phyloP scores from a whole-genome alignment of 1,140 invertebrate species.

The Eumeta japonica region DNA sequence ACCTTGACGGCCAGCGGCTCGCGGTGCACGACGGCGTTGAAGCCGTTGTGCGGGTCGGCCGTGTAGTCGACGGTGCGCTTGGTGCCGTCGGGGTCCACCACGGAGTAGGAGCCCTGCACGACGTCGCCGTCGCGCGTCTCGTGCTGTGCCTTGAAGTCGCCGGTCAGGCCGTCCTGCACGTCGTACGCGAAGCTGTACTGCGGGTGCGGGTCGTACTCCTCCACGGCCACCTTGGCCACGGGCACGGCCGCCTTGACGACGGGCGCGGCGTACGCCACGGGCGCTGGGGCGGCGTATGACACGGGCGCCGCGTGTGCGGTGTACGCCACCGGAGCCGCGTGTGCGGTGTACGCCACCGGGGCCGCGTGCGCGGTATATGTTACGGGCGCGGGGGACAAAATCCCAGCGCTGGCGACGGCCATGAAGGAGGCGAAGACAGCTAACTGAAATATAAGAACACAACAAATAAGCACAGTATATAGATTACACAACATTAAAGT shows the following conservation, averaged over 20 bases:
- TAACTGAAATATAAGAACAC: slow-evolving; percentile 13
- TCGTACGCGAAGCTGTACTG: slow-evolving; percentile 63
- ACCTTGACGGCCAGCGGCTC: slow-evolving; percentile 19
- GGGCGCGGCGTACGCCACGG: slow-evolving; percentile 11
- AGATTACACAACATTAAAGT: background rate
- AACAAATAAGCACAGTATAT: background rate
- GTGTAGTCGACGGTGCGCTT: slow-evolving; percentile 63
- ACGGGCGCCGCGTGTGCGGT: slow-evolving; percentile 15
- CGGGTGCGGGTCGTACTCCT: slow-evolving; percentile 55
- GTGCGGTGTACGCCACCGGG: slow-evolving; percentile 24
- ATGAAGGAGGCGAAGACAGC: slow-evolving; percentile 17
- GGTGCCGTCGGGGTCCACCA: slow-evolving; percentile 62
- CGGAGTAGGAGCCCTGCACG: slow-evolving; percentile 59
- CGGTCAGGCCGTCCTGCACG: slow-evolving; percentile 57
- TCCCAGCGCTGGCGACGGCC: slow-evolving; percentile 17
- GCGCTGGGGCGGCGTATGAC: slow-evolving; percentile 12
- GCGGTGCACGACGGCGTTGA: slow-evolving; percentile 43
- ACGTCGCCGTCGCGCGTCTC: slow-evolving; percentile 52
- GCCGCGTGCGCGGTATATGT: slow-evolving; percentile 28
- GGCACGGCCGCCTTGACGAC: slow-evolving; percentile 24
- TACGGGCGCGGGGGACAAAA: slow-evolving; percentile 19
- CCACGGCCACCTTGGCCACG: slow-evolving; percentile 23
- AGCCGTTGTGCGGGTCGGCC: slow-evolving; percentile 43
- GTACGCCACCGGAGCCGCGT: slow-evolving; percentile 22
- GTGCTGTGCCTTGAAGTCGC: slow-evolving; percentile 25